A percentile compares a stretch with the other conserved stretches of the same genome.
These are phyloP conservation scores for Lepidurus couesii DNA, from an alignment of 1,140 invertebrate genomes.

Conservation along the genomic window DNA sequence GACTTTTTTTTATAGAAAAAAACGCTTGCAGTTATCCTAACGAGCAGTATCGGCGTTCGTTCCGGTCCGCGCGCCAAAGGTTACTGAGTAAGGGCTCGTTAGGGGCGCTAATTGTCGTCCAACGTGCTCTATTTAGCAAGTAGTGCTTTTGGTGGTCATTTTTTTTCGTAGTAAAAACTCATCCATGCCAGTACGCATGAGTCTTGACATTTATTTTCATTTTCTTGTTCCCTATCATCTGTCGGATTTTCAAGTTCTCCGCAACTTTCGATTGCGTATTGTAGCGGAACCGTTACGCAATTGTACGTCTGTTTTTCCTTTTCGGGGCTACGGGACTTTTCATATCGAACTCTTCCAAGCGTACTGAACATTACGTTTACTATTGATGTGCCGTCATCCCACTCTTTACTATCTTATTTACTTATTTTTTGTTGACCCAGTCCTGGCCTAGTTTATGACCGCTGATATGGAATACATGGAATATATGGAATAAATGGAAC, in stretches of 20 bases:
- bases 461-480: too few relatives aligned
- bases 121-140: not conserved
- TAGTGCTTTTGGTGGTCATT: not conserved
- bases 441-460: too few relatives aligned
- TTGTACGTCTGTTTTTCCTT: not conserved
- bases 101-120: not conserved
- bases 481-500: too few relatives aligned
- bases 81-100: too few relatives aligned
- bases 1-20: too few relatives aligned
- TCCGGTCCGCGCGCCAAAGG: too few relatives aligned
- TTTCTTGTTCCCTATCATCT: too few relatives aligned
- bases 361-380: not conserved
- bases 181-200: not conserved
- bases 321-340: not conserved
- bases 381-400: not conserved
- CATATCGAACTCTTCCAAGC: constrained; percentile 4
- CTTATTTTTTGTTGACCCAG: not conserved
- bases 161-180: not conserved
- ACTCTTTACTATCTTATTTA: not conserved
- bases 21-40: too few relatives aligned
- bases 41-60: too few relatives aligned
- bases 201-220: not conserved
- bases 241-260: not conserved
- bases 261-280: constrained; percentile 5
- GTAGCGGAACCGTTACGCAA: not conserved